Percentiles rank a stretch among this genome's conserved stretches.
phyloP scores from a whole-genome alignment of 2,797 vertebrate genomes.

The Pagetopsis macropterus region DNA sequence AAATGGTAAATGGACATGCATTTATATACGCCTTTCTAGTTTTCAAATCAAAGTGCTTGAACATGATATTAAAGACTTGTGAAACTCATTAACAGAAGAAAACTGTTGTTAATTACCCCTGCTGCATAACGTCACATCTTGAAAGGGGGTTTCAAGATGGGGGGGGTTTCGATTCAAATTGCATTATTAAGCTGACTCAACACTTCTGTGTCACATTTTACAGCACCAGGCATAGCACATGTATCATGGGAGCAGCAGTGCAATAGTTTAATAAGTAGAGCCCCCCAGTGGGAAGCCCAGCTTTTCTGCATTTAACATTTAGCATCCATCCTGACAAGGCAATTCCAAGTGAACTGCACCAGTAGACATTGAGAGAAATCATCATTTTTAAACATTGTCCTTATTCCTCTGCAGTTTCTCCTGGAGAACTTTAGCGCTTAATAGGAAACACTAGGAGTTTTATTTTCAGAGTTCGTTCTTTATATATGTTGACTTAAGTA shows the following conservation, averaged over 20 bases:
- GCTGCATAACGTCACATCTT: constrained; percentile 25
- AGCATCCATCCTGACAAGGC: constrained; percentile 6
- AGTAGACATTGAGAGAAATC: neutral
- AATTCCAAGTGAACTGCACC: constrained; percentile 2
- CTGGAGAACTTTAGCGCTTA: neutral
- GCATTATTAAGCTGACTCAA: constrained; percentile 1
- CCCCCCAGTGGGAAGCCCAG: neutral
- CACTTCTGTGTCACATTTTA: constrained; percentile 5
- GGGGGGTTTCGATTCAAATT: constrained; percentile 14
- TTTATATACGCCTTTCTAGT: too few species aligned
- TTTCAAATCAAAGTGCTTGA: too few species aligned
- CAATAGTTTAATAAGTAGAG: neutral
- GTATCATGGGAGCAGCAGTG: neutral
- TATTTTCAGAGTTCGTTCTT: neutral
- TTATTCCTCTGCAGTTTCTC: constrained; percentile 5
- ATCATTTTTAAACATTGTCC: constrained; percentile 1
- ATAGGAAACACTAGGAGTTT: neutral
- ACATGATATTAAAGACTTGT: neutral
- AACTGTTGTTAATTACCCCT: constrained; percentile 40
- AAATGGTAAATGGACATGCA: too few species aligned
- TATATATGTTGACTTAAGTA: neutral
- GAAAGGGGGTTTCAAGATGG: neutral
- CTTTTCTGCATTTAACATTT: neutral
- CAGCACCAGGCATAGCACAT: neutral
- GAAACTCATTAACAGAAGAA: constrained; percentile 29